Conservation (phyloP, 1,140 invertebrate species). For the Atta cephalotes region DNA sequence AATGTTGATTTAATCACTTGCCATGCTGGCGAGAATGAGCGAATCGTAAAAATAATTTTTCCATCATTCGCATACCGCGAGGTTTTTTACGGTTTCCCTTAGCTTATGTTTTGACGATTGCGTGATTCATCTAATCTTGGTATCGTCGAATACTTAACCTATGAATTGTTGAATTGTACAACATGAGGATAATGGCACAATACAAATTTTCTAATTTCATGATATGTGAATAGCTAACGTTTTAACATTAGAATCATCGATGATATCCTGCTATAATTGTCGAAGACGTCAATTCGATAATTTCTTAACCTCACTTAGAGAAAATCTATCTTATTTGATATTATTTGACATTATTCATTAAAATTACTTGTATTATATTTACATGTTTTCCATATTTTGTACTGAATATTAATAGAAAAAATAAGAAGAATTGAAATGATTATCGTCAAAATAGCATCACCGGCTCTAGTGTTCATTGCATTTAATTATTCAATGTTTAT, state of each 20-base stretch:
- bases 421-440: no score
- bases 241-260: no score
- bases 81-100: conserved; percentile 15
- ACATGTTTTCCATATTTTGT: no score
- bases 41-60: conserved; percentile 66
- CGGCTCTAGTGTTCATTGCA: not conserved
- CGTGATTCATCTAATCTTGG: conserved; percentile 21
- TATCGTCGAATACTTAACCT: not conserved
- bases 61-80: conserved; percentile 59
- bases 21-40: not conserved
- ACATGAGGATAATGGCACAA: not conserved
- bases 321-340: no score
- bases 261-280: no score
- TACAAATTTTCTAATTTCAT: not conserved
- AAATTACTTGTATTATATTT: no score
- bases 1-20: conserved; percentile 53
- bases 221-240: no score
- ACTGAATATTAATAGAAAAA: no score
- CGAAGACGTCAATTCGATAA: no score
- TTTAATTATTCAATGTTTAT: not conserved
- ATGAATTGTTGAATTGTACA: not conserved
- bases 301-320: no score
- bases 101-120: conserved; percentile 10
- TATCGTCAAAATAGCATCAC: no score
- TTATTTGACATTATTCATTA: no score